These are phyloP conservation scores for Plagiodera versicolora DNA, from an alignment of 2,888 invertebrate genomes.

Conservation along the genomic window DNA sequence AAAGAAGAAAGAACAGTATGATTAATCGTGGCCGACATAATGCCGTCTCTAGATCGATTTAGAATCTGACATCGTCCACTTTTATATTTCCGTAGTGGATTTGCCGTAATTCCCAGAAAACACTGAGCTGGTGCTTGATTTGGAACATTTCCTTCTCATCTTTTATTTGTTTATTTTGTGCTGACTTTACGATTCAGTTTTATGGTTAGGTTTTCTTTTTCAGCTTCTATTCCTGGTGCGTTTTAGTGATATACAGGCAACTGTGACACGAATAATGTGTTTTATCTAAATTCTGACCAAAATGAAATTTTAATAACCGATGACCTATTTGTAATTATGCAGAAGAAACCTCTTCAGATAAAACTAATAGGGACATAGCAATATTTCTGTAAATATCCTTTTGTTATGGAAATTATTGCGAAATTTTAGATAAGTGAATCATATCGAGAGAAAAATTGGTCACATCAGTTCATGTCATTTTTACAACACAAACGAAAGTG, in stretches of 20 bases:
- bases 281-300: too few species aligned
- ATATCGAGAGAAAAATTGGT: constrained; percentile 10
- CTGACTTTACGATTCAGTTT: constrained; percentile 1
- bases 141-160: constrained; percentile 14
- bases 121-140: constrained; percentile 1
- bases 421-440: constrained; percentile 8
- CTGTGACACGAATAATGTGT: background rate
- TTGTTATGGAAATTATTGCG: too few species aligned
- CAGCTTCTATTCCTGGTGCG: background rate
- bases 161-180: constrained; percentile 4
- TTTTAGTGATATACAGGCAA: background rate
- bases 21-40: background rate
- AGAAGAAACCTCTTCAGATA: too few species aligned
- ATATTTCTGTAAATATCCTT: too few species aligned
- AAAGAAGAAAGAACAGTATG: background rate
- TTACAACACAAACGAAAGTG: constrained; percentile 7
- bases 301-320: too few species aligned
- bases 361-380: too few species aligned
- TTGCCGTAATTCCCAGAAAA: constrained; percentile 13
- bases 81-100: constrained; percentile 12
- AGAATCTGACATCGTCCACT: constrained; percentile 6
- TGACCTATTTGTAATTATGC: too few species aligned
- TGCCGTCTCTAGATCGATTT: background rate
- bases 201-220: background rate
- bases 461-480: constrained; percentile 9